phyloP scores from a whole-genome alignment of 2,113 vertebrate genomes.

The Synchiropus splendidus region DNA sequence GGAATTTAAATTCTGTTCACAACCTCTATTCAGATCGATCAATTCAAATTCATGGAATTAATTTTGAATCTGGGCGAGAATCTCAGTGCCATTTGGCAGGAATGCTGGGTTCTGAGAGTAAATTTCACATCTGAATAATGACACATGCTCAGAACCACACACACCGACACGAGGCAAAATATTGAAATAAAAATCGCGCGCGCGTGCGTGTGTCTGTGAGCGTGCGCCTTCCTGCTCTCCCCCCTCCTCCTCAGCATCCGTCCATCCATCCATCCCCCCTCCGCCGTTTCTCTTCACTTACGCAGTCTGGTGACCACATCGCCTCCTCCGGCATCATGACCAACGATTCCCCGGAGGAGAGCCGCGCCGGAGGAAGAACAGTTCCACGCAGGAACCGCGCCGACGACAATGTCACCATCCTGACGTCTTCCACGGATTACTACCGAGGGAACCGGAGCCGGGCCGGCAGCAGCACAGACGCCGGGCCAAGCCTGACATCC shows the following conservation, averaged over 20 bases:
- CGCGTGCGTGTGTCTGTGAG: too few species aligned
- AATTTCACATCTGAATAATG: too few species aligned
- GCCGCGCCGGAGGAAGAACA: slow-evolving; percentile 28
- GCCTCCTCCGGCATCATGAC: slow-evolving; percentile 56
- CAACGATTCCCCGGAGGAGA: slow-evolving; percentile 62
- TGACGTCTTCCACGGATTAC: slow-evolving; percentile 55
- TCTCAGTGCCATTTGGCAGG: too few species aligned
- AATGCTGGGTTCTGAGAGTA: too few species aligned
- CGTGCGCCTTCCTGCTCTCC: slow-evolving; percentile 7
- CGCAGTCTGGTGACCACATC: slow-evolving; percentile 35
- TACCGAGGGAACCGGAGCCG: slow-evolving; percentile 40
- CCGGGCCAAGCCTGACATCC: slow-evolving; percentile 47
- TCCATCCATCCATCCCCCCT: slow-evolving; percentile 14
- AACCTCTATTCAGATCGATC: too few species aligned
- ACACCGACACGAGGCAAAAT: too few species aligned
- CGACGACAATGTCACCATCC: slow-evolving; percentile 62
- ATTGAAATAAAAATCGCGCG: too few species aligned
- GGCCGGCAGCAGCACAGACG: slow-evolving; percentile 37
- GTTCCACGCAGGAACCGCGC: slow-evolving; percentile 27
- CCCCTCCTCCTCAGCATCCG: slow-evolving; percentile 20
- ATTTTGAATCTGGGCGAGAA: too few species aligned
- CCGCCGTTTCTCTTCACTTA: slow-evolving; percentile 16
- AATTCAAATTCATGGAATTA: too few species aligned
- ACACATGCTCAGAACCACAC: too few species aligned
- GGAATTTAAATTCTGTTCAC: too few species aligned